phyloP scores from a whole-genome alignment of 2,113 vertebrate species.

The Dromiciops gliroides region DNA sequence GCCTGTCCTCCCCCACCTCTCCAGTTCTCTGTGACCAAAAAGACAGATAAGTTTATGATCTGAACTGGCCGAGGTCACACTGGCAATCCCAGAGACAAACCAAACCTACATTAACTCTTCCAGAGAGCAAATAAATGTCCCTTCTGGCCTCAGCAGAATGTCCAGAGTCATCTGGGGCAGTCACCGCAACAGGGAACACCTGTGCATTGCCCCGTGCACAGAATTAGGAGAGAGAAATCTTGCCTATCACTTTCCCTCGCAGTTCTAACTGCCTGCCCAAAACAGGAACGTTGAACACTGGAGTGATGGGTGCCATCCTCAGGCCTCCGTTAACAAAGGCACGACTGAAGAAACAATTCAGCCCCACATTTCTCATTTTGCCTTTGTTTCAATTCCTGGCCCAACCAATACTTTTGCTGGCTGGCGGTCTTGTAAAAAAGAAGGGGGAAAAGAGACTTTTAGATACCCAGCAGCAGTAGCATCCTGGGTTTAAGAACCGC shows the following conservation, averaged over 20 bases:
- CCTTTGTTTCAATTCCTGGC: background rate
- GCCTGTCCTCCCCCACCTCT: no score
- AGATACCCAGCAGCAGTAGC: background rate
- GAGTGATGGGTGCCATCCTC: no score
- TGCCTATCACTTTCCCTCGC: no score
- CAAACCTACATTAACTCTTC: constrained; percentile 18
- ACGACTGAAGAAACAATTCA: background rate
- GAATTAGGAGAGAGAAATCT: background rate
- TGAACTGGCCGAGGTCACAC: background rate
- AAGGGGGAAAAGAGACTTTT: background rate
- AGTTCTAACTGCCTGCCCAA: background rate
- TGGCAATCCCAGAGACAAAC: background rate
- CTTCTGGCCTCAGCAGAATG: background rate
- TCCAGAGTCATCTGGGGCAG: no score
- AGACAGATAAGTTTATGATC: background rate
- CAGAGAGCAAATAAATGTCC: background rate
- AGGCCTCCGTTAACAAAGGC: background rate
- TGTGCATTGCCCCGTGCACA: background rate
- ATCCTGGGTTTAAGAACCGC: background rate
- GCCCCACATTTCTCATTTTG: background rate
- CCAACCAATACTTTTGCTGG: background rate
- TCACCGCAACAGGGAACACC: no score
- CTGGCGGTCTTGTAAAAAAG: background rate
- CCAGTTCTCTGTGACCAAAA: background rate
- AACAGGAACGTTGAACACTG: background rate